A percentile compares a stretch with the other conserved stretches of the same genome.
These are phyloP conservation scores for Cnemophilus loriae DNA, from an alignment of 2,113 vertebrate species.

Conservation along the genomic window DNA sequence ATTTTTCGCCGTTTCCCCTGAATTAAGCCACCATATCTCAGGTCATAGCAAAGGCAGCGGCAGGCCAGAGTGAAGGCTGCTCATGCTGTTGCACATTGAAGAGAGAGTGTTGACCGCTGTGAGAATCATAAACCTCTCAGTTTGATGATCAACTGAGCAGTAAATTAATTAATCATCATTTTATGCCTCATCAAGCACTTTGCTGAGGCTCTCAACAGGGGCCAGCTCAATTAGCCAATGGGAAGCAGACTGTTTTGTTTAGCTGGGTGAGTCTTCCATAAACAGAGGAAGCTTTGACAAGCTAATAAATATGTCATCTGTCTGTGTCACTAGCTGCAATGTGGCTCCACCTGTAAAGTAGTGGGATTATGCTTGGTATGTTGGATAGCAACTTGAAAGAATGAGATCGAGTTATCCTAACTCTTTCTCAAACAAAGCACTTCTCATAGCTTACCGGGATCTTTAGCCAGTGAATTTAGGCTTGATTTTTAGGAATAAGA, in stretches of 20 bases:
- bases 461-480: background rate
- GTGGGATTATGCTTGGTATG: conserved; percentile 72
- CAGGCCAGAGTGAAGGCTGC: conserved; percentile 66
- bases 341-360: conserved; percentile 81
- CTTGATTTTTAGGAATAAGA: background rate
- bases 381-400: conserved; percentile 67
- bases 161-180: conserved; percentile 99
- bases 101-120: conserved; percentile 87
- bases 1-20: background rate
- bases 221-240: conserved; percentile 86
- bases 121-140: conserved; percentile 93
- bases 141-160: conserved; percentile 98
- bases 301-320: conserved; percentile 96
- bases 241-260: conserved; percentile 91
- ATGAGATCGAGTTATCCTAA: background rate
- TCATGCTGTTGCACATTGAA: conserved; percentile 69
- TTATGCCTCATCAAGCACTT: conserved; percentile 99
- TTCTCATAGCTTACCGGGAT: background rate
- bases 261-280: conserved; percentile 84
- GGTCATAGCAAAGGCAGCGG: conserved; percentile 88
- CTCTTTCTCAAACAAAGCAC: conserved; percentile 14
- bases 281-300: conserved; percentile 87
- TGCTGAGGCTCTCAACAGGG: conserved; percentile 84
- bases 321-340: conserved; percentile 85
- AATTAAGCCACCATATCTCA: conserved; percentile 67